Evolutionary conservation across 2,888 invertebrate genomes (phyloP), one percentile per base, ranked within the genome.

Genomic region (Dryobotodes eremita): DNA sequence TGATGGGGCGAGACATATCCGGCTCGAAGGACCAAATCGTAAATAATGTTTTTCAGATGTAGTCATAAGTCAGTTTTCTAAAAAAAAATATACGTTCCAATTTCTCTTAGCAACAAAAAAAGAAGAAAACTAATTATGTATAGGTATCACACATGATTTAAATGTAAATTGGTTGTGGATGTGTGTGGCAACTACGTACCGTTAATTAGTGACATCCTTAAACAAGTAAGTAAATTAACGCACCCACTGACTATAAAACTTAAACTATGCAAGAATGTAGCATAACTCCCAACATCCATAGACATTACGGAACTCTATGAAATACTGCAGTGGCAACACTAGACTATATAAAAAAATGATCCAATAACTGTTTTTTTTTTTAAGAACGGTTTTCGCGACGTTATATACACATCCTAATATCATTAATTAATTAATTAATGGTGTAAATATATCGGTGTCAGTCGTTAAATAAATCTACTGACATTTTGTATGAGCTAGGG

Each of bases 181-280:
- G 15, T 26, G 64, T 81, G 31, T 26, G 48, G 36, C 53, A 59
- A 53, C 46, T 53, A 20, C 15, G 20, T 55, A 61, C 48, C 1
- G 17, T 20, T 82, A 76, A 82, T 80, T 61, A 71, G 65, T 50
- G 57, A 68, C 78, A 83, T 82, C 82, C 83, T 70, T 8, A 59
- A 65, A 57, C 15, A 59, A 71, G 79, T 36, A 70, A 70, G 59
- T 61, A 80, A 71, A 70, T 81, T 75, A 75, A 66, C 76, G 53
- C 66, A n/a, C 69, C 53, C 53, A 71, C 15, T 5, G 57, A 61
- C 57, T 73, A 74, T 75, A 69, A 71, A 72, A 79, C 46, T 31
- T 55, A 64, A 76, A 73, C 71, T 84, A 80, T 83, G 73, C 80
- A 83, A 62, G 62, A 80, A 84, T 71, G 53, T 80, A 48, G 23